These are phyloP conservation scores for Clistopyga incitator DNA, from an alignment of 2,888 invertebrate species.

Conservation along the genomic window DNA sequence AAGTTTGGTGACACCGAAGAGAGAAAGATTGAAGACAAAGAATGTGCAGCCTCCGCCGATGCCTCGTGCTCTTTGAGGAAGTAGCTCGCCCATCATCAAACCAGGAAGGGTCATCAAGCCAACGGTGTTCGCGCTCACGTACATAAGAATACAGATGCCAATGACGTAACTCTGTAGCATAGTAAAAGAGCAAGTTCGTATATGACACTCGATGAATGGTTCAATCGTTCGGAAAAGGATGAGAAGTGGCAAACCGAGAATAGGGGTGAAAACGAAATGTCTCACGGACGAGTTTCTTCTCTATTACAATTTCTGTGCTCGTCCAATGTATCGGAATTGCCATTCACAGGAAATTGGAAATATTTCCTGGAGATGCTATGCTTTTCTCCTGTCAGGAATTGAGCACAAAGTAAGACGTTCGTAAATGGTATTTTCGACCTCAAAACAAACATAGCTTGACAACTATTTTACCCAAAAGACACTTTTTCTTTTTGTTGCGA, in stretches of 20 bases:
- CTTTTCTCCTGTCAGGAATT: slow-evolving; percentile 16
- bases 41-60: slow-evolving; percentile 91
- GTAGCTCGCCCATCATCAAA: slow-evolving; percentile 90
- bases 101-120: slow-evolving; percentile 91
- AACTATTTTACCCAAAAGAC: background rate
- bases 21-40: slow-evolving; percentile 88
- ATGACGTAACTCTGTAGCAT: slow-evolving; percentile 81
- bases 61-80: slow-evolving; percentile 90
- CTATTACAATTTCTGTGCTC: background rate
- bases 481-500: background rate
- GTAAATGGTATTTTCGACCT: background rate
- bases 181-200: background rate
- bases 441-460: background rate
- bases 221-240: slow-evolving; percentile 14
- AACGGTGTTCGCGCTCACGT: slow-evolving; percentile 90
- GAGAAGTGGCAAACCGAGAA: slow-evolving; percentile 1
- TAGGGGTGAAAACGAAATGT: background rate
- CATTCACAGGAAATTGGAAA: slow-evolving; percentile 50
- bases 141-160: slow-evolving; percentile 86
- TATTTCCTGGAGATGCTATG: slow-evolving; percentile 23
- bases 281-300: slow-evolving; percentile 6
- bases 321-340: slow-evolving; percentile 21
- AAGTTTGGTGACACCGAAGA: slow-evolving; percentile 90
- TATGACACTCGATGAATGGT: background rate
- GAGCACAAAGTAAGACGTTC: background rate